Conservation (phyloP, 2,797 vertebrate genomes). For the Poeciliopsis turneri region DNA sequence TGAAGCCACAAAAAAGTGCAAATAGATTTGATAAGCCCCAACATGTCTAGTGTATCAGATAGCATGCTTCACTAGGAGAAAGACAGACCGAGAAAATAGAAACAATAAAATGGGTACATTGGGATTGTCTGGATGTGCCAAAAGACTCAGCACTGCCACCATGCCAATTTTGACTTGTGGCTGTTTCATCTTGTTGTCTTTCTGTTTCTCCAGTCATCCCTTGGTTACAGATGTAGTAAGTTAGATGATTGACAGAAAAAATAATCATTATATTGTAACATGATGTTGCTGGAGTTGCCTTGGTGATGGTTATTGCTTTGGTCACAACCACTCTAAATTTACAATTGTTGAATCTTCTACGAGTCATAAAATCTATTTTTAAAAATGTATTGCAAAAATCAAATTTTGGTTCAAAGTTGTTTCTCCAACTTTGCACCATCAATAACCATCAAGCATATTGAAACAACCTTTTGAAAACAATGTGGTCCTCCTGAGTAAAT, state of each 20-base stretch:
- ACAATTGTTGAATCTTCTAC: background rate
- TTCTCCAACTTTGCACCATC: background rate
- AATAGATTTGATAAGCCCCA: constrained; percentile 52
- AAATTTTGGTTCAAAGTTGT: background rate
- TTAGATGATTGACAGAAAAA: background rate
- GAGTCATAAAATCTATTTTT: background rate
- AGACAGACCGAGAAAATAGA: constrained; percentile 29
- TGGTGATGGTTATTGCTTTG: background rate
- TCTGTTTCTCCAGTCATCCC: background rate
- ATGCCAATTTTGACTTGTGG: background rate
- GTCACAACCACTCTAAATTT: background rate
- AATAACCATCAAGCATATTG: background rate
- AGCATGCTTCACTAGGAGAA: constrained; percentile 3
- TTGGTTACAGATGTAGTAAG: background rate
- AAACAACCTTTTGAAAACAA: background rate
- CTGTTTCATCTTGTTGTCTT: background rate
- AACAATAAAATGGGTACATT: background rate
- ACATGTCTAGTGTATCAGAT: constrained; percentile 47
- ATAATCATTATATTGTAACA: background rate
- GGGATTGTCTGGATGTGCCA: constrained; percentile 2
- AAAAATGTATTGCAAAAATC: background rate
- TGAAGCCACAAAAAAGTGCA: constrained; percentile 34
- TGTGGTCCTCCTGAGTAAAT: background rate
- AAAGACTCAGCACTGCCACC: constrained; percentile 2
- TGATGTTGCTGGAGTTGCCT: background rate